Evolutionary conservation across 2,797 vertebrate genomes (phyloP).

Genomic region (Sarcoramphus papa): DNA sequence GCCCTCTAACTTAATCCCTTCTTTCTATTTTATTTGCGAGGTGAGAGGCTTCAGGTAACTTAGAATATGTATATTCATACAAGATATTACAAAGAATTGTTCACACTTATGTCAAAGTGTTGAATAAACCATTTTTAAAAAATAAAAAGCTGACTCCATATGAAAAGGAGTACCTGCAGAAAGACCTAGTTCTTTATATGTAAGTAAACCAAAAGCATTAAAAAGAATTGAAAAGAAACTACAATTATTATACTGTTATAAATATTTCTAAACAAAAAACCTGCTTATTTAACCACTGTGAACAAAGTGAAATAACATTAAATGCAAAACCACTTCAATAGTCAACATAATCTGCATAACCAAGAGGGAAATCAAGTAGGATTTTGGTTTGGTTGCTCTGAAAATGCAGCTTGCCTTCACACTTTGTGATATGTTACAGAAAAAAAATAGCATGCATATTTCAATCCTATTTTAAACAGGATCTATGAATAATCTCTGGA

Average conservation of each 20-base stretch:
- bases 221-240: not conserved
- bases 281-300: not conserved
- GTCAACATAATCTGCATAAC: not conserved
- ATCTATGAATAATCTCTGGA: slow-evolving; percentile 39
- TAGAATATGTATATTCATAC: not conserved
- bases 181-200: not conserved
- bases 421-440: not conserved
- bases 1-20: not conserved
- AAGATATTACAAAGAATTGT: not conserved
- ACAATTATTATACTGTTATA: not conserved
- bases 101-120: not conserved
- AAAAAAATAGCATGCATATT: not conserved
- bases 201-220: not conserved
- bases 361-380: not conserved
- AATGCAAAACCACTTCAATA: not conserved
- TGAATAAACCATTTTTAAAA: not conserved
- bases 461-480: slow-evolving; percentile 24
- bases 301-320: not conserved
- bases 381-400: not conserved
- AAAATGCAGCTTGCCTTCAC: slow-evolving; percentile 16
- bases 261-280: not conserved
- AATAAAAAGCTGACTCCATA: not conserved
- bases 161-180: not conserved
- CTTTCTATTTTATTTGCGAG: not conserved
- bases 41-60: not conserved